Percentiles rank a stretch among this genome's conserved stretches.
These are phyloP conservation scores for Thecophora atra DNA, from an alignment of 2,888 invertebrate species.

Conservation along the genomic window DNA sequence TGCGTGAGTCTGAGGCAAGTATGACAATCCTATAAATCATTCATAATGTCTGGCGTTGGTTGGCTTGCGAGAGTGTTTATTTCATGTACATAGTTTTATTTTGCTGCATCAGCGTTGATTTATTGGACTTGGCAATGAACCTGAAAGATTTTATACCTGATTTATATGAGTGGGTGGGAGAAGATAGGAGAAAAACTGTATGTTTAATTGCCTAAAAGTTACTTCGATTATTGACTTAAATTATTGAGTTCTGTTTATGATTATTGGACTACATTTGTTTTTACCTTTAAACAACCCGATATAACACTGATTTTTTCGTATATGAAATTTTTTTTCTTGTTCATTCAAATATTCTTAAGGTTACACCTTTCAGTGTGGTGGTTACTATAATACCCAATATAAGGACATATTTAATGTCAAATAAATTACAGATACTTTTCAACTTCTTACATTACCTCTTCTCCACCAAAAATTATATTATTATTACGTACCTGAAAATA, in stretches of 20 bases:
- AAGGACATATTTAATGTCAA: too few relatives aligned
- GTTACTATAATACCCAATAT: too few relatives aligned
- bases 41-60: conserved; percentile 39
- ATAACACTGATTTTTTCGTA: too few relatives aligned
- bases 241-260: neutral
- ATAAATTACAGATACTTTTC: neutral
- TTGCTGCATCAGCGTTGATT: conserved; percentile 48
- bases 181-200: neutral
- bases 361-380: too few relatives aligned
- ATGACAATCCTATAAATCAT: conserved; percentile 37
- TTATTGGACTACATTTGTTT: too few relatives aligned
- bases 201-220: neutral
- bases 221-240: neutral
- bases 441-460: neutral
- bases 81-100: conserved; percentile 14
- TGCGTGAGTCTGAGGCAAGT: neutral
- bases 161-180: neutral
- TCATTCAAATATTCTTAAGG: too few relatives aligned
- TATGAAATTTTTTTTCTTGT: too few relatives aligned
- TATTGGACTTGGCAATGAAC: conserved; percentile 52
- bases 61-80: conserved; percentile 31
- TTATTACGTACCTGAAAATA: conserved; percentile 38
- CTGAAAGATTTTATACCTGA: conserved; percentile 48
- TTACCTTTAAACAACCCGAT: too few relatives aligned
- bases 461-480: neutral